These are phyloP conservation scores for Aphis craccivora DNA, from an alignment of 1,140 invertebrate species.

Conservation along the genomic window DNA sequence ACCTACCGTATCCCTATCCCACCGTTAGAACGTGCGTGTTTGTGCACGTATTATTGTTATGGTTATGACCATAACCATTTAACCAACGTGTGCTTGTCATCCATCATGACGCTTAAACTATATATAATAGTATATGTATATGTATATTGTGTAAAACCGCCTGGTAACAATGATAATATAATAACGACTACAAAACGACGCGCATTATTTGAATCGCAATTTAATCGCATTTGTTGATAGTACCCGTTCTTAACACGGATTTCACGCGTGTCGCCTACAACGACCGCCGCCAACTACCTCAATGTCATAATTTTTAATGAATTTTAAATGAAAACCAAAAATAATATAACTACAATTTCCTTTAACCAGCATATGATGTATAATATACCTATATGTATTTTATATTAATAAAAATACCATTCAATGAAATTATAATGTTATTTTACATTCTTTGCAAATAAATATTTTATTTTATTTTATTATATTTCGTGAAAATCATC, in stretches of 20 bases:
- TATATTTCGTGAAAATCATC: not conserved
- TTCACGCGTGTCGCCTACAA: not conserved
- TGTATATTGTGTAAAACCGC: not conserved
- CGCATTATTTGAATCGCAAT: not conserved
- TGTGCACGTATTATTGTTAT: conserved; percentile 12
- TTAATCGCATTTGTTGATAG: not conserved
- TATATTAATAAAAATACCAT: not conserved
- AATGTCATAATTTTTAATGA: not conserved
- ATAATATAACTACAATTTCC: not conserved
- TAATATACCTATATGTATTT: not conserved
- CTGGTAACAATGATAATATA: not conserved
- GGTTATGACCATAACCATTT: not conserved
- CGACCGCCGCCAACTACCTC: not conserved
- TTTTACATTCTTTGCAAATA: too few species aligned
- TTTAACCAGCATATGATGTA: not conserved
- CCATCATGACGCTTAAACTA: not conserved
- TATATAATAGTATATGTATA: not conserved
- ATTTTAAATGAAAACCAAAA: not conserved
- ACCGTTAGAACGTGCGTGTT: not conserved
- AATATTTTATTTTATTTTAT: not conserved
- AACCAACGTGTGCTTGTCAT: conserved; percentile 12
- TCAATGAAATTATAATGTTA: not conserved
- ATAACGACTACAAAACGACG: not conserved
- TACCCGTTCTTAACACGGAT: not conserved
- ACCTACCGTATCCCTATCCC: not conserved